Conservation (phyloP, 2,113 vertebrate genomes). For the Lontra canadensis region DNA sequence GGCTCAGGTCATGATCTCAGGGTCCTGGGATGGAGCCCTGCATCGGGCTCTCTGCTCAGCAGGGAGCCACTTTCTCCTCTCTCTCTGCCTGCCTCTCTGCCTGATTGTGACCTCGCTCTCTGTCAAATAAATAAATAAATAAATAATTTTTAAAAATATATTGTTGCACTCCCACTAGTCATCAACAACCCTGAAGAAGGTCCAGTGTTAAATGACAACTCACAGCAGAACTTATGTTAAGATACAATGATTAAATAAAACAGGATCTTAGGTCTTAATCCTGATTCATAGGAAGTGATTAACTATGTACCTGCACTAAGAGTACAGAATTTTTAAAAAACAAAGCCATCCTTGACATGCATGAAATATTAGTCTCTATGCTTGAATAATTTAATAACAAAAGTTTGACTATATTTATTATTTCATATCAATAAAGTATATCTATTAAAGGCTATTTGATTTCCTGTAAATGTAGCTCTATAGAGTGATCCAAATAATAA, state of each 20-base stretch:
- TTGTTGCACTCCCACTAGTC: not conserved
- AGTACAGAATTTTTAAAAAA: not conserved
- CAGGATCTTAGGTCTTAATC: not conserved
- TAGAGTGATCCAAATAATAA: slow-evolving; percentile 47
- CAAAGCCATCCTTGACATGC: not conserved
- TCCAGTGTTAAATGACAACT: not conserved
- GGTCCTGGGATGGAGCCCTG: no score
- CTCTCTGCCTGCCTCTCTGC: no score
- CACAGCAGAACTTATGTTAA: not conserved
- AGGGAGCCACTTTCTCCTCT: no score
- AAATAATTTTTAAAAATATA: not conserved
- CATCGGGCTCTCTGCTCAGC: no score
- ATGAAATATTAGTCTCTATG: not conserved
- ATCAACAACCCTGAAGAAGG: not conserved
- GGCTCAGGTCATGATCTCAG: no score
- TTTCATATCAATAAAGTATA: slow-evolving; percentile 18
- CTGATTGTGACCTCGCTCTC: no score
- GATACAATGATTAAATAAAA: not conserved
- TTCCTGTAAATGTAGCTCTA: slow-evolving; percentile 46
- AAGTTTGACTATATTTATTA: not conserved
- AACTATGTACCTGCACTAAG: not conserved
- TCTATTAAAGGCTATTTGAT: slow-evolving; percentile 55
- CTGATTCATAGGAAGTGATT: not conserved
- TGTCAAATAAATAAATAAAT: no score
- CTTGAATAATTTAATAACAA: slow-evolving; percentile 6